Conservation (phyloP, 2,113 vertebrate genomes). For the Vicugna pacos region DNA sequence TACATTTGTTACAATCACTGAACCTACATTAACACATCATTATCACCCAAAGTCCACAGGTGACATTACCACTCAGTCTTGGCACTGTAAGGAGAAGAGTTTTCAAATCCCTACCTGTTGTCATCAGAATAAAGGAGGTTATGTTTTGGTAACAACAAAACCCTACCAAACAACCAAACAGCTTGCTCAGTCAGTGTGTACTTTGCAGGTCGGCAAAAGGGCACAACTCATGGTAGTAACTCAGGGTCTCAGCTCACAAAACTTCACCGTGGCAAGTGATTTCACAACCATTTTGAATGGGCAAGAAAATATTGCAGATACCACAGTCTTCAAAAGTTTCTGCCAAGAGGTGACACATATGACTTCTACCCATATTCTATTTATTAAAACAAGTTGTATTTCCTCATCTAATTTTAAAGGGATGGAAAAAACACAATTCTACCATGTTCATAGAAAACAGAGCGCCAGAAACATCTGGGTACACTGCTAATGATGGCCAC, state of each 20-base stretch:
- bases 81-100: not conserved
- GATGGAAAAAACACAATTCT: not conserved
- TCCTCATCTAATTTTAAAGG: not conserved
- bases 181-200: not conserved
- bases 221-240: not conserved
- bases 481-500: not conserved
- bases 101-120: not conserved
- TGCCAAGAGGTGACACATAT: not conserved
- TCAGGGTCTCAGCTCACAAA: not conserved
- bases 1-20: not conserved
- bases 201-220: not conserved
- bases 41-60: not conserved
- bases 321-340: not conserved
- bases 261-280: not conserved
- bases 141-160: not conserved
- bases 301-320: not conserved
- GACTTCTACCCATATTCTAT: not conserved
- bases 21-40: not conserved
- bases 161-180: not conserved
- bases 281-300: not conserved
- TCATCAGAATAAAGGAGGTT: not conserved
- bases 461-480: not conserved
- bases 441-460: not conserved
- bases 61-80: not conserved
- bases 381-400: not conserved